A percentile compares a stretch with the other conserved stretches of the same genome.
Conservation (phyloP, 2,113 vertebrate species). For the Panurus biarmicus region DNA sequence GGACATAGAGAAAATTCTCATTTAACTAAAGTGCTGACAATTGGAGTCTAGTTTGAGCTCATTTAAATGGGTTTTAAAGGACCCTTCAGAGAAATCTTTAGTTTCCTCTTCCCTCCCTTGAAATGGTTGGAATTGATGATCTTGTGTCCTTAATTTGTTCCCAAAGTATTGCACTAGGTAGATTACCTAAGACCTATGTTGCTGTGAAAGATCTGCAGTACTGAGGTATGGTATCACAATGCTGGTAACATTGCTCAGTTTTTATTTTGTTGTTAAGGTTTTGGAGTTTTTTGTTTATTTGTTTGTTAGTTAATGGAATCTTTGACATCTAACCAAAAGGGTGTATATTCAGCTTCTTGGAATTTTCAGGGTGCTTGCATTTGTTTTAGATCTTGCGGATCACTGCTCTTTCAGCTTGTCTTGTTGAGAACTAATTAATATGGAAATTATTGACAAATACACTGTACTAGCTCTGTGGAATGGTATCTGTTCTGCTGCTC, state of each 20-base stretch:
- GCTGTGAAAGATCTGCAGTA: conserved; percentile 24
- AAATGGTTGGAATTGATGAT: background rate
- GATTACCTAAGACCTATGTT: background rate
- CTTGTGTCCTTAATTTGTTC: background rate
- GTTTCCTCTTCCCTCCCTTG: background rate
- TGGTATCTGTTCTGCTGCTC: background rate
- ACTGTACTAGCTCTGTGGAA: background rate
- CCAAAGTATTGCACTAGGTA: background rate
- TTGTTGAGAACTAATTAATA: conserved; percentile 17
- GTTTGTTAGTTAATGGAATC: background rate
- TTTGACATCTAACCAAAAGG: background rate
- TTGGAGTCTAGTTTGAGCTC: background rate
- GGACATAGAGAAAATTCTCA: background rate
- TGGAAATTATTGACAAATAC: conserved; percentile 38
- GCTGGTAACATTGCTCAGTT: background rate
- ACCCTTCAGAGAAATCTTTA: background rate
- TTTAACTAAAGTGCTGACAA: background rate
- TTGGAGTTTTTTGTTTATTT: background rate
- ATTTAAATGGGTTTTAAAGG: background rate
- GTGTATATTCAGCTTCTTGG: background rate
- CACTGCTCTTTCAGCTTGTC: background rate
- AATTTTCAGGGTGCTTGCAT: background rate
- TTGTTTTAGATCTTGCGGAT: background rate
- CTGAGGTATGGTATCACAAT: background rate
- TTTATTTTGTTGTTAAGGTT: background rate